Evolutionary conservation across 2,888 invertebrate species (phyloP), one percentile per base, ranked within the genome.

Genomic region (Tetheella fluctuosa): DNA sequence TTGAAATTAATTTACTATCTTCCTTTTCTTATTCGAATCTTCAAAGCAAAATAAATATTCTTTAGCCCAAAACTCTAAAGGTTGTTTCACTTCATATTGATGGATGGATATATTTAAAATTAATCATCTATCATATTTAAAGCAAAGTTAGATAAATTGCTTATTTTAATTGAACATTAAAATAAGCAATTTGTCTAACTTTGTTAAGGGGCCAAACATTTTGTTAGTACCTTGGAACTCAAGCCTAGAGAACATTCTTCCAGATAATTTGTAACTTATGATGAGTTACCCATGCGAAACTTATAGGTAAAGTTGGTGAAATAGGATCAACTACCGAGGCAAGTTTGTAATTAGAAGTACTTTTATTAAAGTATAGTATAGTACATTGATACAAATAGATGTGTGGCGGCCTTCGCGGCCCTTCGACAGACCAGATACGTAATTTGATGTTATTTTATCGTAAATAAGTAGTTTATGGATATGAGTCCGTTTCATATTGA

Each of bases 151-250:
- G 30, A 30, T 10, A 1, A 8, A 30, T 30, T 30, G 30, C 10
- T 30, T 30, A 39, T 39, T 39, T 39, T 39, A 39, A 39, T 39
- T 39, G 39, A n/a, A n/a, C 39, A 39, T 39, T 39, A 15, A n/a
- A n/a, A n/a, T n/a, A n/a, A n/a, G n/a, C n/a, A n/a, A n/a, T n/a
- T n/a, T n/a, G n/a, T n/a, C n/a, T n/a, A n/a, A n/a, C n/a, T n/a
- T n/a, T n/a, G n/a, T n/a, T n/a, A n/a, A n/a, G 39, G 10, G 30
- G 10, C 30, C 30, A 2, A 30, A 30, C 30, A 37, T 15, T 3
- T 37, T 37, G 37, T 37, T 15, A 15, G 37, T 37, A 37, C 15
- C 15, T 15, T 15, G 0, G 15, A 15, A 7, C 15, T 15, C 10
- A 12, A 34, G 7, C 7, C 39, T 39, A 39, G n/a, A 39, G n/a